Evolutionary conservation across 2,797 vertebrate species (phyloP).

Genomic region (Eutrigla gurnardus): DNA sequence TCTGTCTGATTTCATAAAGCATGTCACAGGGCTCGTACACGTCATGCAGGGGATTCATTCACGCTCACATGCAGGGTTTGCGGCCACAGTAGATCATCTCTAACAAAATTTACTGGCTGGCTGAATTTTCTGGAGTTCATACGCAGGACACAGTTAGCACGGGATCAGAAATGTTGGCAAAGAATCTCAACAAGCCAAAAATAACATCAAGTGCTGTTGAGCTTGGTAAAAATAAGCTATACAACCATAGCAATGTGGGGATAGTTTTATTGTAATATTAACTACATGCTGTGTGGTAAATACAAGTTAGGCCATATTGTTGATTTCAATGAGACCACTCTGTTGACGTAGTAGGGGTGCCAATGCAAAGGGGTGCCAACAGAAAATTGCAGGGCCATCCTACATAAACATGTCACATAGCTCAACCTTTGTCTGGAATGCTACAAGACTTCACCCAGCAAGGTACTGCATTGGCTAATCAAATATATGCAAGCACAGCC

Average conservation of each 20-base stretch:
- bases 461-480: background rate
- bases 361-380: background rate
- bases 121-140: slow-evolving; percentile 26
- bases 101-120: slow-evolving; percentile 23
- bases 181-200: slow-evolving; percentile 22
- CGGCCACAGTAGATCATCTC: slow-evolving; percentile 20
- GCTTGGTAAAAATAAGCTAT: background rate
- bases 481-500: background rate
- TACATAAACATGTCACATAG: background rate
- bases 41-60: slow-evolving; percentile 26
- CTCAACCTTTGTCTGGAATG: background rate
- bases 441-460: background rate
- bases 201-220: background rate
- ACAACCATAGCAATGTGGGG: background rate
- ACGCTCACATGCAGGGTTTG: slow-evolving; percentile 13
- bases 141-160: slow-evolving; percentile 22
- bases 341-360: background rate
- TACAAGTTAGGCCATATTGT: background rate
- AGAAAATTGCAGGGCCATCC: background rate
- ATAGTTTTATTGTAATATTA: background rate
- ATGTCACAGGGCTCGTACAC: slow-evolving; percentile 23
- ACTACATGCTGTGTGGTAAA: background rate
- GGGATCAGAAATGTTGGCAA: slow-evolving; percentile 25
- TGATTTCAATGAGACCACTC: background rate
- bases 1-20: slow-evolving; percentile 60